phyloP scores from a whole-genome alignment of 2,797 vertebrate species.

The Picus viridis region DNA sequence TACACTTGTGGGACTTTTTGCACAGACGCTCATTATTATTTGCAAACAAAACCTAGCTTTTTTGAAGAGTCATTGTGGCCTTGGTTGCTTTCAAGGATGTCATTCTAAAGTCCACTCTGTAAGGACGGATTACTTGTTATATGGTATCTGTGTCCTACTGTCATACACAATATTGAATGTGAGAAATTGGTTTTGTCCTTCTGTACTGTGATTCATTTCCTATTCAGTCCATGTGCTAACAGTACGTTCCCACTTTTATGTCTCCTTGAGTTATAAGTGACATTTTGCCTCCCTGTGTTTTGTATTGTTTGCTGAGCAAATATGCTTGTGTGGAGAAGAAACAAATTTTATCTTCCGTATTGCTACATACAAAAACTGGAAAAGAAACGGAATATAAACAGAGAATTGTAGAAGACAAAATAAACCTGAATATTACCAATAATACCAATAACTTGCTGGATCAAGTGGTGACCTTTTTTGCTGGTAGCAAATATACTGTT shows the following conservation, averaged over 20 bases:
- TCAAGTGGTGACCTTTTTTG: not conserved
- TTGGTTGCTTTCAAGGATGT: not conserved
- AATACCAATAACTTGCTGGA: not conserved
- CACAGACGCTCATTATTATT: not conserved
- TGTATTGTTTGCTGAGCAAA: conserved; percentile 53
- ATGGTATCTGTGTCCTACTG: not conserved
- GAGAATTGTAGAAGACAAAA: conserved; percentile 17
- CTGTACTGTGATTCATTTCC: not conserved
- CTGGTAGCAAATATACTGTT: not conserved
- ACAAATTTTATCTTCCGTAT: not conserved
- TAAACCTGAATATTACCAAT: conserved; percentile 1
- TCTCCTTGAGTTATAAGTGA: conserved; percentile 57
- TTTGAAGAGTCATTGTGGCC: not conserved
- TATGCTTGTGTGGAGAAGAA: not conserved
- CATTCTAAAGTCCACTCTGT: not conserved
- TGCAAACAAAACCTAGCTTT: not conserved
- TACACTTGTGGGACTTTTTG: not conserved
- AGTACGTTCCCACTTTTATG: not conserved
- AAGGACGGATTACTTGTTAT: not conserved
- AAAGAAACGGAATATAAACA: not conserved
- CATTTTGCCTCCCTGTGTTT: conserved; percentile 62
- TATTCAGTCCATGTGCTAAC: conserved; percentile 21
- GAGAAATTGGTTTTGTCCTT: conserved; percentile 41
- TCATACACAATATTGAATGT: not conserved
- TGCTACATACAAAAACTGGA: conserved; percentile 23